phyloP scores from a whole-genome alignment of 2,113 vertebrate species.

The Boulengerochromis microlepis region DNA sequence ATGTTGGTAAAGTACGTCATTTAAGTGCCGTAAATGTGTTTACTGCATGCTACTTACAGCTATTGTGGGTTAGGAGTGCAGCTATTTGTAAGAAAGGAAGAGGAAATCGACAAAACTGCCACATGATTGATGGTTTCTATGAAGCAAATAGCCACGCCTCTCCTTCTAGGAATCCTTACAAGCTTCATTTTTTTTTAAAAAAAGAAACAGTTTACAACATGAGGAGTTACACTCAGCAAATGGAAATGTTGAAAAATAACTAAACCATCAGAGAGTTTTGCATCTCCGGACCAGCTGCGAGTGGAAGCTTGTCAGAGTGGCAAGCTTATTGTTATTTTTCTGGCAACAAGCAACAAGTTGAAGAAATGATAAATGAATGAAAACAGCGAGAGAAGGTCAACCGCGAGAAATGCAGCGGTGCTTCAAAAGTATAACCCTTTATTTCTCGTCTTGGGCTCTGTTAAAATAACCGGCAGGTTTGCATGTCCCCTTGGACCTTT shows the following conservation, averaged over 20 bases:
- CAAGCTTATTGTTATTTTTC: background rate
- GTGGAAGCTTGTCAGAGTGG: background rate
- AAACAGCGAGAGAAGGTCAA: background rate
- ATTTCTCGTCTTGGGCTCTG: background rate
- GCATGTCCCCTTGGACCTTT: constrained; percentile 9
- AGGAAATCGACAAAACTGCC: background rate
- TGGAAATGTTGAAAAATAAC: background rate
- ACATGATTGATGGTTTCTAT: constrained; percentile 7
- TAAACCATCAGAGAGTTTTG: background rate
- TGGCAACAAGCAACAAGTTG: background rate
- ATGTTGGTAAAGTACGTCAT: background rate
- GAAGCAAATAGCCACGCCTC: background rate
- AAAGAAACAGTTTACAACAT: background rate
- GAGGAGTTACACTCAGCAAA: background rate
- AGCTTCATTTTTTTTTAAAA: background rate
- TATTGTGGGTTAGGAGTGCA: background rate
- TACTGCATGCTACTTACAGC: background rate
- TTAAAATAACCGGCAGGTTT: constrained; percentile 24
- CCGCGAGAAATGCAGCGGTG: background rate
- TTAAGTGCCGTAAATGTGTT: background rate
- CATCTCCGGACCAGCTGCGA: background rate
- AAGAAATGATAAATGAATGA: background rate
- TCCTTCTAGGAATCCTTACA: constrained; percentile 4
- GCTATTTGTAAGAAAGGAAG: background rate
- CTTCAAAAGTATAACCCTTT: background rate